Evolutionary conservation across 1,140 invertebrate species (phyloP).

Genomic region (Goniozus legneri): DNA sequence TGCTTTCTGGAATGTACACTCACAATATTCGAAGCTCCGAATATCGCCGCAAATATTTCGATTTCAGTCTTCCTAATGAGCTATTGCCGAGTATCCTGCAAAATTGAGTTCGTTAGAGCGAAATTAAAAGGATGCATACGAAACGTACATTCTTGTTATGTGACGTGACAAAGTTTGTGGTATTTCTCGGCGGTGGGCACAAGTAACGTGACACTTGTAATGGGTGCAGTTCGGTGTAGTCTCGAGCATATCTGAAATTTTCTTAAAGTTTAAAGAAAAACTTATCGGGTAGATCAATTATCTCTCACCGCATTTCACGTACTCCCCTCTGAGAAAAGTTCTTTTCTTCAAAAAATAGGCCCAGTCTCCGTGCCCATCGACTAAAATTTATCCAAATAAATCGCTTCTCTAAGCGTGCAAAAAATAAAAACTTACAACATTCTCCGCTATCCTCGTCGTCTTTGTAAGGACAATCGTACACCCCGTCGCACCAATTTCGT

Average conservation of each 20-base stretch:
- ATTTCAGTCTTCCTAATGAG: conserved; percentile 20
- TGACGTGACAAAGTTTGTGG: conserved; percentile 30
- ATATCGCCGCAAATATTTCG: conserved; percentile 26
- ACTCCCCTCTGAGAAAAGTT: conserved; percentile 9
- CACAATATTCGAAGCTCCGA: conserved; percentile 32
- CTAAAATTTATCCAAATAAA: conserved; percentile 19
- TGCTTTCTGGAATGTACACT: conserved; percentile 17
- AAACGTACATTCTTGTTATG: conserved; percentile 28
- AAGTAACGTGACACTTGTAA: conserved; percentile 28
- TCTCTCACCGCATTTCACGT: background rate
- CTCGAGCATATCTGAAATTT: conserved; percentile 18
- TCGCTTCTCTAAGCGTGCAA: background rate
- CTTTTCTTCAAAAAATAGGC: conserved; percentile 20
- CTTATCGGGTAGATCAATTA: background rate
- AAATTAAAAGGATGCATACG: conserved; percentile 1
- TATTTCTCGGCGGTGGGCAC: conserved; percentile 28
- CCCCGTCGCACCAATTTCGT: conserved; percentile 64
- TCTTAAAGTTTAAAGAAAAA: background rate
- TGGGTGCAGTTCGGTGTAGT: conserved; percentile 26
- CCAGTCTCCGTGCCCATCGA: conserved; percentile 27
- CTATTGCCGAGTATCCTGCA: conserved; percentile 35
- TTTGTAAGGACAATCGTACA: conserved; percentile 65
- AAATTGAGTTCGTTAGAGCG: too few relatives aligned
- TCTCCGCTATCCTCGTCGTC: conserved; percentile 59
- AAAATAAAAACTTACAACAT: conserved; percentile 37